A percentile compares a stretch with the other conserved stretches of the same genome.
Evolutionary conservation across 2,797 vertebrate species (phyloP).

Genomic region (Chiropotes sagulatus): DNA sequence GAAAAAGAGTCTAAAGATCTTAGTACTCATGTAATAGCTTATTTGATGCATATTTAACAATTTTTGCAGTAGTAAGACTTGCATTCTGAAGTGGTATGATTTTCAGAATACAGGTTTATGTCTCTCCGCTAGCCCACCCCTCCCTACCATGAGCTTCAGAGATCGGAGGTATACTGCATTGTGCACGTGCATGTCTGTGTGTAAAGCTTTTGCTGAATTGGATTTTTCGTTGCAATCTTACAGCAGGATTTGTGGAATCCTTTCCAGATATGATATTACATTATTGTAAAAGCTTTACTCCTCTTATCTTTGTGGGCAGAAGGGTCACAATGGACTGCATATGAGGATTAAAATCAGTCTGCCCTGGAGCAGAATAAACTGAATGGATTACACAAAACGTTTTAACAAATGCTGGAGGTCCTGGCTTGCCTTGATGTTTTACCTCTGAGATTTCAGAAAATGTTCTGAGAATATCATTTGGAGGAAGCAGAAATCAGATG

Average conservation of each 20-base stretch:
- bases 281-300: conserved; percentile 81
- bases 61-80: neutral
- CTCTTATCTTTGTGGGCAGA: conserved; percentile 77
- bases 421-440: conserved; percentile 55
- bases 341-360: conserved; percentile 76
- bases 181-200: neutral
- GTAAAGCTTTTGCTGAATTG: conserved; percentile 70
- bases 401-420: conserved; percentile 69
- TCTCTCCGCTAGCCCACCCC: neutral
- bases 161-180: neutral
- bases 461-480: conserved; percentile 60
- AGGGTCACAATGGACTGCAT: conserved; percentile 70
- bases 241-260: conserved; percentile 80
- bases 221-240: conserved; percentile 71
- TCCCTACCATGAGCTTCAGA: neutral
- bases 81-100: neutral
- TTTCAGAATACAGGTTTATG: neutral
- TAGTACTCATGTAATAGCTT: neutral
- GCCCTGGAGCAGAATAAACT: conserved; percentile 64
- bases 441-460: conserved; percentile 68
- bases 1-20: conserved; percentile 25
- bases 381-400: conserved; percentile 72
- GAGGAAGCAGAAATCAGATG: conserved; percentile 47
- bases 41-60: neutral
- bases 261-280: conserved; percentile 74